Evolutionary conservation across 2,113 vertebrate species (phyloP).

Genomic region (Tenebrosternarchus preto): DNA sequence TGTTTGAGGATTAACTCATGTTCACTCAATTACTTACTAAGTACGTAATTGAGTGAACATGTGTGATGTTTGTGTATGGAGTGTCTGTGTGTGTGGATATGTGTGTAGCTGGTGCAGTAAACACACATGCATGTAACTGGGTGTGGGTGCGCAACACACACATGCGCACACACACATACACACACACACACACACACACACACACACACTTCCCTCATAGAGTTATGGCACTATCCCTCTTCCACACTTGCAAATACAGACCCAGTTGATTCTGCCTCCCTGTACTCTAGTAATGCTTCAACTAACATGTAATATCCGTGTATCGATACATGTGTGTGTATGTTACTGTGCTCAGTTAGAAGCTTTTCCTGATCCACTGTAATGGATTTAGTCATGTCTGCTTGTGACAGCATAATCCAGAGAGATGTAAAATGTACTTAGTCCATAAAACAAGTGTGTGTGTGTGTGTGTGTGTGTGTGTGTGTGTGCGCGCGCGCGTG

Average conservation of each 20-base stretch:
- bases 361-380: background rate
- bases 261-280: conserved; percentile 10
- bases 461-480: conserved; percentile 6
- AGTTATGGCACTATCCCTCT: too few species aligned
- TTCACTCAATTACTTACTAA: too few species aligned
- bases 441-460: conserved; percentile 17
- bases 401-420: conserved; percentile 22
- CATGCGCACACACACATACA: conserved; percentile 28
- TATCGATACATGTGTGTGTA: too few species aligned
- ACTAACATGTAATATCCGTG: too few species aligned
- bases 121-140: too few species aligned
- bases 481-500: background rate
- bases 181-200: background rate
- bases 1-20: too few species aligned
- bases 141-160: background rate
- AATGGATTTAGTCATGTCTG: background rate
- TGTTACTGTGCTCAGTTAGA: background rate
- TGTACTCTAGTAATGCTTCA: background rate
- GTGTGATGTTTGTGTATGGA: too few species aligned
- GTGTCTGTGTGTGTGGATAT: too few species aligned
- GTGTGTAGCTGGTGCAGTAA: too few species aligned
- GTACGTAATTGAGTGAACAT: too few species aligned
- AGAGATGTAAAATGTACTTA: conserved; percentile 26
- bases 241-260: conserved; percentile 23
- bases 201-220: background rate